Evolutionary conservation across 2,797 vertebrate species (phyloP), one percentile per base, ranked within the genome.

Genomic region (Pantherophis vulpinus): DNA sequence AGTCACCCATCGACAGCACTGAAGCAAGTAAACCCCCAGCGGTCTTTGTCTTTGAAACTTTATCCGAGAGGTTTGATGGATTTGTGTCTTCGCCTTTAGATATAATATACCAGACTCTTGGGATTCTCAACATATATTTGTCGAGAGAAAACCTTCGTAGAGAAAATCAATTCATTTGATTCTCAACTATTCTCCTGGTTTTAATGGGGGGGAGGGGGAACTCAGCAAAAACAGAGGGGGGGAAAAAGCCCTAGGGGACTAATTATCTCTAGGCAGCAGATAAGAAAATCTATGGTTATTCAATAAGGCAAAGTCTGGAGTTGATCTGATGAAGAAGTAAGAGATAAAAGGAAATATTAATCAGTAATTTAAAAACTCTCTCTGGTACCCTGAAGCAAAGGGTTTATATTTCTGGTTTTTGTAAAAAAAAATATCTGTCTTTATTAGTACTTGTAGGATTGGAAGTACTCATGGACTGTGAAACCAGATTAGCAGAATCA

Each of bases 291-390:
- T 90, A 20, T 89, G 60, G 16, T 90, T 93, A 91, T 94, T 93
- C 94, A 93, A 56, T 74, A 90, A 90, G 93, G 83, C 74, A 27
- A 92, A 37, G 83, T 90, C 91, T 91, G 83, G 66, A 90, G 90
- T 54, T 70, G 88, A 91, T 93, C 66, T 89, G 58, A 59, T 66
- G 47, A 51, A 74, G 87, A 37, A 89, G 59, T 88, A 86, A 89
- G 89, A 90, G 90, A 91, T 86, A 70, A 91, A 91, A 93, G 37
- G 88, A 89, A 91, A 91, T 94, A 93, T 58, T 91, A 89, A 94
- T 93, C 90, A 66, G 86, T 89, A 91, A 86, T 91, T 86, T 87
- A 93, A 74, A 91, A 89, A 93, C 54, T 9, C 23, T 86, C 86
- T 91, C 58, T 56, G 5, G 47, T 66, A 60, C 90, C 93, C 74